phyloP scores from a whole-genome alignment of 1,140 invertebrate genomes.

The Caenorhabditis inopinata region DNA sequence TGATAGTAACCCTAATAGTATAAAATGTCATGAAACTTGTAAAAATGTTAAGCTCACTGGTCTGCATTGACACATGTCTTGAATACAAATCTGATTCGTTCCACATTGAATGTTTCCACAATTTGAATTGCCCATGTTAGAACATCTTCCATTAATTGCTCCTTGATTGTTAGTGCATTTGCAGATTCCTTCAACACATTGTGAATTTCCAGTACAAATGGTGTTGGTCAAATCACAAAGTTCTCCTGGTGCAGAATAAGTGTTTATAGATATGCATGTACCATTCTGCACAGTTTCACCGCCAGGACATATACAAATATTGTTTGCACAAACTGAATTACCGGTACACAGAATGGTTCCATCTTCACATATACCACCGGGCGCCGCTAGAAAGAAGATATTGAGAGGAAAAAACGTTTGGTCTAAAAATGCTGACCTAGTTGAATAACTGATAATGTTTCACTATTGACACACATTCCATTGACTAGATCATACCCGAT shows the following conservation, averaged over 20 bases:
- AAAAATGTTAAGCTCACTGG: not conserved
- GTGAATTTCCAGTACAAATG: slow-evolving; percentile 44
- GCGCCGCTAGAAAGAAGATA: slow-evolving; percentile 44
- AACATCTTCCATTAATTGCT: slow-evolving; percentile 14
- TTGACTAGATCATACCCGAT: not conserved
- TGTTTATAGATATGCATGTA: slow-evolving; percentile 39
- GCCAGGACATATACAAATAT: slow-evolving; percentile 46
- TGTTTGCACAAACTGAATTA: slow-evolving; percentile 48
- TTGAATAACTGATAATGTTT: not conserved
- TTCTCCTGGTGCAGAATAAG: slow-evolving; percentile 38
- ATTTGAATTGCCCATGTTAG: slow-evolving; percentile 5
- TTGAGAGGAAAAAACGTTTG: no score
- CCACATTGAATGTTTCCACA: slow-evolving; percentile 33
- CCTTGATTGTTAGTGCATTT: slow-evolving; percentile 37
- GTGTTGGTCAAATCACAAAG: slow-evolving; percentile 43
- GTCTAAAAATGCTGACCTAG: not conserved
- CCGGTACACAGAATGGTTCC: slow-evolving; percentile 40
- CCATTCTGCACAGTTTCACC: slow-evolving; percentile 45
- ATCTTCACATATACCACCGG: slow-evolving; percentile 45
- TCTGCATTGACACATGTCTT: not conserved
- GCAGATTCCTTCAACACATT: slow-evolving; percentile 44
- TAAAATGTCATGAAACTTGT: not conserved
- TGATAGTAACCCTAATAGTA: not conserved
- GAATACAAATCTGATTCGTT: slow-evolving; percentile 6
- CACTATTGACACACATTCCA: slow-evolving; percentile 37